Percentiles rank a stretch among this genome's conserved stretches.
phyloP scores from a whole-genome alignment of 2,888 invertebrate genomes.

The Polydrusus tereticollis region DNA sequence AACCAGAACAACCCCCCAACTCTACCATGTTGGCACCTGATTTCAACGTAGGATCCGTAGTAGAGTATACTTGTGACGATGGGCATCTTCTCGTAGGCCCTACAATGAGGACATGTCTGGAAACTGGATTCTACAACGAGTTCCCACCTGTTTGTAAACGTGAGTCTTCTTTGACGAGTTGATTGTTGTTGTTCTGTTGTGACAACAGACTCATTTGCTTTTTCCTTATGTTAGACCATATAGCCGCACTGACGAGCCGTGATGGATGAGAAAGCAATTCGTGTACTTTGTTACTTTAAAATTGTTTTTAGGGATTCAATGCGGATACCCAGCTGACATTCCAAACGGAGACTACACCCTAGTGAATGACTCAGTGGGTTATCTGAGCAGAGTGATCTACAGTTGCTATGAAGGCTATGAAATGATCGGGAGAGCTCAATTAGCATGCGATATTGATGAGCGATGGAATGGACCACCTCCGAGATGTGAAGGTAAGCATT shows the following conservation, averaged over 20 bases:
- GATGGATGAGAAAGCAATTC: too few relatives aligned
- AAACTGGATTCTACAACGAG: constrained; percentile 94
- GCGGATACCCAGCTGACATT: constrained; percentile 90
- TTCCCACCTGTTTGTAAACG: constrained; percentile 95
- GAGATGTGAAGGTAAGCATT: constrained; percentile 82
- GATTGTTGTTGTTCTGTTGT: too few relatives aligned
- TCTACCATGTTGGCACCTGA: constrained; percentile 86
- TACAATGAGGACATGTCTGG: constrained; percentile 83
- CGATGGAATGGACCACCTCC: constrained; percentile 96
- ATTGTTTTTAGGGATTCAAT: constrained; percentile 80
- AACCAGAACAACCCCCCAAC: constrained; percentile 93
- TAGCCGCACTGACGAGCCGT: too few relatives aligned
- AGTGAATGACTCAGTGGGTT: constrained; percentile 88
- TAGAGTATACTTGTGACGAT: constrained; percentile 87
- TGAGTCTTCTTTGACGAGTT: constrained; percentile 71
- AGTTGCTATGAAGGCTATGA: constrained; percentile 86
- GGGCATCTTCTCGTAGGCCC: constrained; percentile 92
- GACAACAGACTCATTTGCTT: too few relatives aligned
- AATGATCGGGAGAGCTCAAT: constrained; percentile 85
- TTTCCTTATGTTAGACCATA: too few relatives aligned
- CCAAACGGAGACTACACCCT: constrained; percentile 84
- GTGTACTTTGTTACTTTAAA: not conserved
- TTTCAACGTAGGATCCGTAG: constrained; percentile 85
- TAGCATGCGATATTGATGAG: constrained; percentile 92
- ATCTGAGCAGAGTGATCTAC: constrained; percentile 88